Evolutionary conservation across 2,888 invertebrate genomes (phyloP).

Genomic region (Liposcelis brunnea): DNA sequence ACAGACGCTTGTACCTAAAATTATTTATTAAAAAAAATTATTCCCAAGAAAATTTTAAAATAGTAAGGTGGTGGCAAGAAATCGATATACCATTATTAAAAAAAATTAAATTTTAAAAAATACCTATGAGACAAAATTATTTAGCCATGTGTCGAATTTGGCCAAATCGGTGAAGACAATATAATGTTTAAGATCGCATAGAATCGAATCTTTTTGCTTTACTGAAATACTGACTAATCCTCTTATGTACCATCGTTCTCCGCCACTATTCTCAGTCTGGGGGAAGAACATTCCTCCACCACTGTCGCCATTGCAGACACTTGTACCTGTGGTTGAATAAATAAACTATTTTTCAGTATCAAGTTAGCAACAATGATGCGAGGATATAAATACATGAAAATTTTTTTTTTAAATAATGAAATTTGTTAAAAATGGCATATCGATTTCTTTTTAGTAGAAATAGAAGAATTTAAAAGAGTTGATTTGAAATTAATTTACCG

Average conservation of each 20-base stretch:
- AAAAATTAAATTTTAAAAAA: too few species aligned
- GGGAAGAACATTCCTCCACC: slow-evolving; percentile 18
- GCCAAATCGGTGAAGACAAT: slow-evolving; percentile 41
- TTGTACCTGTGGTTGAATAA: slow-evolving; percentile 16
- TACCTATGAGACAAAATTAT: background rate
- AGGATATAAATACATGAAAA: too few species aligned
- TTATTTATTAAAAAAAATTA: background rate
- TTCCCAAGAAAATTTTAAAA: too few species aligned
- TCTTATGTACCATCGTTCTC: slow-evolving; percentile 18
- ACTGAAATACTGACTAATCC: slow-evolving; percentile 19
- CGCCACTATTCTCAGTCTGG: slow-evolving; percentile 13
- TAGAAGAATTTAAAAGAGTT: too few species aligned
- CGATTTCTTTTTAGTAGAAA: background rate
- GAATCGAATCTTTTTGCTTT: slow-evolving; percentile 29
- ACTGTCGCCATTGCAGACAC: slow-evolving; percentile 22
- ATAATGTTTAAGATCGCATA: slow-evolving; percentile 41
- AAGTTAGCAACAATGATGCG: too few species aligned
- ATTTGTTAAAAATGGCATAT: background rate
- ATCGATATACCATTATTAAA: too few species aligned
- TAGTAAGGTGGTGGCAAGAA: too few species aligned
- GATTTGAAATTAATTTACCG: too few species aligned
- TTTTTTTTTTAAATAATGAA: background rate
- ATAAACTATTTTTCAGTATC: background rate
- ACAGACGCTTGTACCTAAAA: slow-evolving; percentile 20
- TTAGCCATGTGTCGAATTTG: slow-evolving; percentile 14